Evolutionary conservation across 2,113 vertebrate genomes (phyloP), one percentile per base, ranked within the genome.

Genomic region (Pachypanchax playfairii): DNA sequence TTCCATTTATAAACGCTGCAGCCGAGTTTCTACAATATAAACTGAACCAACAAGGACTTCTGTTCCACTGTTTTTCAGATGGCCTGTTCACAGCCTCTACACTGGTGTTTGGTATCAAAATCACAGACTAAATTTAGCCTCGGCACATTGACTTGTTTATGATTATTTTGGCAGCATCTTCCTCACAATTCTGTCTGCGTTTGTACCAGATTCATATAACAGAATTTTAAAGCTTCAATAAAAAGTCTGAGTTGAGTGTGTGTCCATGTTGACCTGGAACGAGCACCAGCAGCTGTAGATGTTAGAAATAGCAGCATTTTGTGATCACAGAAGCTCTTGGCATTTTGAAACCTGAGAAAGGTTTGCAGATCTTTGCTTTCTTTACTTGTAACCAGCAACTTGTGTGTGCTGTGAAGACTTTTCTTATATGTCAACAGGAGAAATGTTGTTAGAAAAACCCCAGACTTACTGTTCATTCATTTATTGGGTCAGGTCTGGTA

Each of bases 281-380:
- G 69, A 75, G 62, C 55, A 49, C 47, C 47, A 80, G 73, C 80
- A 84, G 85, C 84, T 85, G 83, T 39, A 63, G 36, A 29, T 60
- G 79, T 77, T 80, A 60, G 72, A 88, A 88, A 90, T 84, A 85
- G 85, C 67, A 74, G 48, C 53, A 54, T 82, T 78, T 74, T 73
- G 67, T 77, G 61, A 51, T 73, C 78, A 56, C 72, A 50, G 59
- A 51, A 42, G 44, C 57, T 65, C 38, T 25, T 68, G 75, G 68
- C 82, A 73, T 74, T 73, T 67, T 46, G 85, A 84, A 88, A 89
- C 80, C 38, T 62, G 87, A 89, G 65, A 74, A 28, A 71, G 77
- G 84, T 59, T 58, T 57, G 61, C 65, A 35, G 52, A 20, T 71
- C 62, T 65, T 57, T 31, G 73, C 59, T 77, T 76, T 76, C 61